phyloP scores from a whole-genome alignment of 2,113 vertebrate genomes.

The Myiagra hebetior region DNA sequence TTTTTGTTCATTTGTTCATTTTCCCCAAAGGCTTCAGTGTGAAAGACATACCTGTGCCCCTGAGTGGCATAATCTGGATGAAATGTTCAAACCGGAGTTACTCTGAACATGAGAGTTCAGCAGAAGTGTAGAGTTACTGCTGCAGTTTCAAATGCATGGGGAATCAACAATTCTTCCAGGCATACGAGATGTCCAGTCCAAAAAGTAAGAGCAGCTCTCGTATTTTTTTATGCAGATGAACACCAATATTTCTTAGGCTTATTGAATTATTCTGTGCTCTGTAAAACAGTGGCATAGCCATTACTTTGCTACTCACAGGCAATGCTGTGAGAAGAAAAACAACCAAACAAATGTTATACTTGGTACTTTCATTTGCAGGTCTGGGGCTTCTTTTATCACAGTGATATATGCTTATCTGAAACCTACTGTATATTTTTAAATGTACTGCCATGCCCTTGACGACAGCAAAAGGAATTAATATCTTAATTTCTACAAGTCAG shows the following conservation, averaged over 20 bases:
- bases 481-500: background rate
- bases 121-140: background rate
- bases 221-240: background rate
- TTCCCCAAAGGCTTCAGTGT: background rate
- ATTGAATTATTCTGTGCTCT: background rate
- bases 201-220: background rate
- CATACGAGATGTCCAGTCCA: accelerated
- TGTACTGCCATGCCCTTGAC: background rate
- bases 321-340: background rate
- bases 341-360: background rate
- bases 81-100: background rate
- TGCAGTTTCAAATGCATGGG: background rate
- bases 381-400: background rate
- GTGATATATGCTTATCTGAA: background rate
- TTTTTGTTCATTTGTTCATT: background rate
- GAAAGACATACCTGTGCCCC: background rate
- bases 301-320: background rate
- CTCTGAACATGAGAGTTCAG: background rate
- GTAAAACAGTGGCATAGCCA: background rate
- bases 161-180: background rate
- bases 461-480: background rate
- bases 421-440: background rate
- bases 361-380: background rate
- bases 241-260: background rate
- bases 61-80: background rate